Evolutionary conservation across 2,888 invertebrate species (phyloP), one percentile per base, ranked within the genome.

Genomic region (Trissolcus japonicus): DNA sequence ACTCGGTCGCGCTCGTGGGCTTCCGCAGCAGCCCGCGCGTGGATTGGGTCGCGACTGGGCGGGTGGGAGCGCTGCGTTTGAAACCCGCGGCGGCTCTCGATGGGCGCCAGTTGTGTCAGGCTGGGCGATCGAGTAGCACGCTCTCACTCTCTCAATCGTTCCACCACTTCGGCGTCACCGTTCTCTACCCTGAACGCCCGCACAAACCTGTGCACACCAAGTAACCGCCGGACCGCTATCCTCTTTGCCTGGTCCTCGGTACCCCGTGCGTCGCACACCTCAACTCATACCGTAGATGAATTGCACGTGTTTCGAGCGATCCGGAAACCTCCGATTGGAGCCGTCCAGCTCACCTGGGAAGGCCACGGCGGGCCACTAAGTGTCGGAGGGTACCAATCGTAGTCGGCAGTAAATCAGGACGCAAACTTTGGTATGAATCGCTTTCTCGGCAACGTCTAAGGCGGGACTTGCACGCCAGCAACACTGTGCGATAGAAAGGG

Each of bases 121-220:
- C 86, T 87, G 85, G 87, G 88, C 88, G 89, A 88, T 88, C 88
- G 87, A 88, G 88, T 85, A 89, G 88, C 86, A 89, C 89, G 88
- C 86, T 86, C 85, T 35, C n/a, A n/a, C 35, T 35, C 35, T 85
- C 79, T 86, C 85, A 85, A 85, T 85, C 86, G 86, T 86, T 85
- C 87, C 86, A 87, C 86, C 86, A 87, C 76, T 79, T 83, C 83
- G 84, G 84, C 84, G 85, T 80, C 81, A 79, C 80, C 81, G 79
- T 80, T 80, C 78, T 77, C 76, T 77, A 59, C 73, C 78, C 76
- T 61, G 62, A 67, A 41, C 62, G 53, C 73, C 61, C 67, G 65
- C 67, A 54, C 63, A 56, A 57, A 54, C 25, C 59, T 48, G 63
- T 57, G 54, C 60, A 65, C 46, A 50, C 66, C 55, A 6, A 46